phyloP scores from a whole-genome alignment of 1,140 invertebrate species.

The Chymomyza costata region DNA sequence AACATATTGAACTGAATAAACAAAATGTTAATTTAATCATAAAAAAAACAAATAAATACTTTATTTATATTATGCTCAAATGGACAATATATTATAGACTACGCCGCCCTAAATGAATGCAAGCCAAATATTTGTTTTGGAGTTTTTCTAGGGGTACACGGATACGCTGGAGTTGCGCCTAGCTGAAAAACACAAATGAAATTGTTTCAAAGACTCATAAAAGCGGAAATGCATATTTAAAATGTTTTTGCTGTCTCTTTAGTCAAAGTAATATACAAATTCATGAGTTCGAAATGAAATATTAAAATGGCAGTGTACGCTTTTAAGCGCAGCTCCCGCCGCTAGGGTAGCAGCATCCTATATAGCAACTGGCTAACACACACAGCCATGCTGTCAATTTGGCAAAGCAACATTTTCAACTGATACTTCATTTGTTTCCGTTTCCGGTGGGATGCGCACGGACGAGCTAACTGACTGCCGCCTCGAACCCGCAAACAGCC shows the following conservation, averaged over 20 bases:
- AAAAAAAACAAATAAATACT: constrained; percentile 49
- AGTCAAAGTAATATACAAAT: constrained; percentile 52
- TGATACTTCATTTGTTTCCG: constrained; percentile 68
- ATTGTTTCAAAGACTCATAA: no score
- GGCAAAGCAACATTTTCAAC: constrained; percentile 43
- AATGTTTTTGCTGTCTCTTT: constrained; percentile 30
- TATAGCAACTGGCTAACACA: constrained; percentile 12
- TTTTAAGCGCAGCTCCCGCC: constrained; percentile 7
- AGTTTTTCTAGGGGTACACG: constrained; percentile 11
- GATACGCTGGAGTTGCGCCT: constrained; percentile 1
- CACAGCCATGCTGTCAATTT: constrained; percentile 45
- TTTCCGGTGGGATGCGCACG: no score
- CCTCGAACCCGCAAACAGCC: no score
- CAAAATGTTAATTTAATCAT: constrained; percentile 66
- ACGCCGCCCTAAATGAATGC: no score
- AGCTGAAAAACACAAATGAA: no score
- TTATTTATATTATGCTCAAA: constrained; percentile 37
- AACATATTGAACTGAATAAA: constrained; percentile 50
- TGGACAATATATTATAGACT: constrained; percentile 40
- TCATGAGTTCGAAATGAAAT: constrained; percentile 65
- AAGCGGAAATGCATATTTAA: constrained; percentile 58
- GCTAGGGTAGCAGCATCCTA: neutral
- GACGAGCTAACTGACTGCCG: no score
- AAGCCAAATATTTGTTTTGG: constrained; percentile 25
- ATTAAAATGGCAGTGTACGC: constrained; percentile 45